Percentiles rank a stretch among this genome's conserved stretches.
These are phyloP conservation scores for Balearica regulorum DNA, from an alignment of 2,797 vertebrate genomes.

Conservation along the genomic window DNA sequence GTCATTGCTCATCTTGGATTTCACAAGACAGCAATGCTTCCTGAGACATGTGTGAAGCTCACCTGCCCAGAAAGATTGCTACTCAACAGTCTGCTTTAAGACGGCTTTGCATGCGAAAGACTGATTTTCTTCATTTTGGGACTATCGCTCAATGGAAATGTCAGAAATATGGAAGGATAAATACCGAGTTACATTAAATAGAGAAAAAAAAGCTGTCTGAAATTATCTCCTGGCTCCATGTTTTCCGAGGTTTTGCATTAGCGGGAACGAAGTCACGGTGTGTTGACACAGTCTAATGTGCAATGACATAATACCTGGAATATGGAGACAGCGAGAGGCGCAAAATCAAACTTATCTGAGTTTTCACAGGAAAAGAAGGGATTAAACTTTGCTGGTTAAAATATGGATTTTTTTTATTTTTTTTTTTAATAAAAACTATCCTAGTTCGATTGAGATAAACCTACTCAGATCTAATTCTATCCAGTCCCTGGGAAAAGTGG, in stretches of 20 bases:
- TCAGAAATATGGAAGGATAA: slow-evolving; percentile 58
- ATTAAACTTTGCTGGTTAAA: slow-evolving; percentile 65
- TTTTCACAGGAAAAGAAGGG: slow-evolving; percentile 62
- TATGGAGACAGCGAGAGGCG: slow-evolving; percentile 38
- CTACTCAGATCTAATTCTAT: slow-evolving; percentile 63
- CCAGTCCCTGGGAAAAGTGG: slow-evolving; percentile 58
- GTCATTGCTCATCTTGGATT: background rate
- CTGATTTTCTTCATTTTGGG: slow-evolving; percentile 57
- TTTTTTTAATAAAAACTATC: slow-evolving; percentile 30
- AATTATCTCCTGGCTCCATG: slow-evolving; percentile 55
- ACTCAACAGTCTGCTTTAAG: slow-evolving; percentile 18
- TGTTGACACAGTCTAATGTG: slow-evolving; percentile 60
- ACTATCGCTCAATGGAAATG: slow-evolving; percentile 47
- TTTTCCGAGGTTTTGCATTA: slow-evolving; percentile 67
- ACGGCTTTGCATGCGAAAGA: slow-evolving; percentile 52
- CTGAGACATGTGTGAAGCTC: background rate
- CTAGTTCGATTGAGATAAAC: slow-evolving; percentile 65
- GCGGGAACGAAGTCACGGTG: slow-evolving; percentile 38
- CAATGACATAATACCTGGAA: slow-evolving; percentile 61
- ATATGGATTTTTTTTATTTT: background rate
- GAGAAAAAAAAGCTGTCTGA: slow-evolving; percentile 11
- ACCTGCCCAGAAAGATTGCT: slow-evolving; percentile 47
- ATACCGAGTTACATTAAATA: slow-evolving; percentile 50
- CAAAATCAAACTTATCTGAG: slow-evolving; percentile 65
- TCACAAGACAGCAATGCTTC: background rate